Evolutionary conservation across 1,140 invertebrate genomes (phyloP), one percentile per base, ranked within the genome.

Genomic region (Neuroterus valhalla): DNA sequence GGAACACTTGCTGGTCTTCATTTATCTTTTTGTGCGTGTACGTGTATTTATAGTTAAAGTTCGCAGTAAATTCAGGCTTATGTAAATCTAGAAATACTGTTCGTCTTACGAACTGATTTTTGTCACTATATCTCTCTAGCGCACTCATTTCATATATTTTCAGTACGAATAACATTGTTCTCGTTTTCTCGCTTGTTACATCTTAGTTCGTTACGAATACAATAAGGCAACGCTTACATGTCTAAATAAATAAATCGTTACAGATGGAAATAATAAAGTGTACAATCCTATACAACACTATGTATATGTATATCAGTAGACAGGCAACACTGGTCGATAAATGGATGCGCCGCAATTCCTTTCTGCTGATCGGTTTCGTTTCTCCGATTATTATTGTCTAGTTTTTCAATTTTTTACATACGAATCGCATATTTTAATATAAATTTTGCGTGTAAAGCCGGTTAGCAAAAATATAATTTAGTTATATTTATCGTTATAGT

Each of bases 21-120:
- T 15, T 38, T 38, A 5, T 38, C 4, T 26, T 26, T 31, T 70
- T 70, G 75, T 75, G 55, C 73, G 71, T 23, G 23, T 71, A 76
- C 83, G 77, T 82, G 75, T 46, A 77, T 77, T 81, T 78, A 81
- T 79, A 79, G 80, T 76, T 82, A 81, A 80, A 84, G 71, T 81
- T 78, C 82, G 83, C 82, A 78, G 79, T 85, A 85, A 87, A 82
- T 83, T 86, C 82, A 85, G 79, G 78, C 79, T 84, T 78, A 79
- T 82, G 81, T 86, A 87, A 82, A 85, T 85, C 81, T 88, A 88
- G 88, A 89, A 89, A 89, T 89, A 89, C 86, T 89, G 88, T 82
- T 89, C 84, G 81, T 84, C 79, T 75, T 84, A 85, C 84, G 79
- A 86, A 88, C 78, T 82, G 78, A 80, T 78, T 69, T 38, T 71